Base-by-base conservation (phyloP, 1,140 invertebrate species). In the Brachionus plicatilis region DNA sequence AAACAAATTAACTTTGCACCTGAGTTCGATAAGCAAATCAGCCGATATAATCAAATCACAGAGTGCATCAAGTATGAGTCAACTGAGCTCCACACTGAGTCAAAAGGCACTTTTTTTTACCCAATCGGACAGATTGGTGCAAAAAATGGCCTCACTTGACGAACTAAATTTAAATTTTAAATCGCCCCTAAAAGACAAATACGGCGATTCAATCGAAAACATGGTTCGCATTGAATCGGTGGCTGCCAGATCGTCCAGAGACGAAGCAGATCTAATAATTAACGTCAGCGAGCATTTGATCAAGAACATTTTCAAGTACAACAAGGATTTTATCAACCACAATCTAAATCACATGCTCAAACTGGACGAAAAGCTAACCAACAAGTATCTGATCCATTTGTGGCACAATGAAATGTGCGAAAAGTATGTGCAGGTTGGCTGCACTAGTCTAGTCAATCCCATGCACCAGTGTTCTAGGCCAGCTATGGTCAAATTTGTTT, bases 321-420 rank as follows among this genome's bases (percentile, higher is more conserved):
- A 82, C 29, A 82, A 82, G 45, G 79, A 82, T 24, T 68, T 47
- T 29, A 82, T 82, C 5, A 82, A 82, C 65, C 79, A 82, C 29
- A 82, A 43, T 37, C 41, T 82, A 11, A 82, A 82, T 17, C 79
- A 82, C 27, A 82, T 82, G 79, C 37, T 65, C n/a, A 82, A 82
- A 82, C 45, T 82, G 41, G 79, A 82, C 27, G 79, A 82, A 9
- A 82, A 82, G 11, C 29, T 82, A 14, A 82, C 79, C 2, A 82
- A 82, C 20, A 82, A 82, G 27, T 47, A 45, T 43, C 12, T 82
- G 8, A 82, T 82, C 8, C 79, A 82, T 82, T 65, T 82, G 27
- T 82, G 79, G 79, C 79, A 82, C 41, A 82, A 82, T 47, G 79
- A 82, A 82, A 47, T 82, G 53, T 82, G 79, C 43, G 79, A 82